Evolutionary conservation across 2,797 vertebrate species (phyloP), one percentile per base, ranked within the genome.

Genomic region (Anabas testudineus): DNA sequence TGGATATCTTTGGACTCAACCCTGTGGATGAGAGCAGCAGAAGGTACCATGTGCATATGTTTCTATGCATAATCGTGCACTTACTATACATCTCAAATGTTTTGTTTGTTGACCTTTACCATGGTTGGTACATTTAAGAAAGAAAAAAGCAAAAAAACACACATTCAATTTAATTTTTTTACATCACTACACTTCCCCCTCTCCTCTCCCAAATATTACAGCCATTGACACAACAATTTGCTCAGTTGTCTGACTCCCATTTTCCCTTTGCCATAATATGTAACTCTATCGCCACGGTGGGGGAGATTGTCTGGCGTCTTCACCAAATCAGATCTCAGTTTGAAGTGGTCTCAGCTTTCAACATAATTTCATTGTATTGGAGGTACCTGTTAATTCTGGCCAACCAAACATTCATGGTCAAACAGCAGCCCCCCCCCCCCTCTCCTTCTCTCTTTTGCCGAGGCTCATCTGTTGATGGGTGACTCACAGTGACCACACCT

Each of bases 1-100:
- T 98, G 87, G 98, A 99, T 82, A 99, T 99, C 88, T 99, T 99
- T 82, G 97, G 97, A 43, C 94, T 99, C 90, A 98, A 96, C 88
- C 96, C 97, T 0, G 88, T 93, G 43, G 97, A 99, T 10, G 98
- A 99, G 89, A 99, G 94, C 91, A 99, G 96, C 76, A 94, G 98
- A 83, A 99, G 98, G 98, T 99, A 85, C 21, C 3, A 2, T 1
- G n/a, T 30, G 5, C 10, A 18, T 10, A 18, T 21, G 3, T 36
- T 45, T 54, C 3, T 2, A 5, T 15, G 7, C 7, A 39, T 49
- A 9, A 16, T 51, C n/a, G 10, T 42, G 10, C 24, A 30, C 13
- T 24, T 48, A 41, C 34, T 34, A 34, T 12, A 14, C 45, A n/a
- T 48, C 15, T n/a, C 2, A 37, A 22, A 10, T 24, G 36, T 15